Conservation (phyloP, 1,140 invertebrate genomes). For the Pogonognathellus flavescens region DNA sequence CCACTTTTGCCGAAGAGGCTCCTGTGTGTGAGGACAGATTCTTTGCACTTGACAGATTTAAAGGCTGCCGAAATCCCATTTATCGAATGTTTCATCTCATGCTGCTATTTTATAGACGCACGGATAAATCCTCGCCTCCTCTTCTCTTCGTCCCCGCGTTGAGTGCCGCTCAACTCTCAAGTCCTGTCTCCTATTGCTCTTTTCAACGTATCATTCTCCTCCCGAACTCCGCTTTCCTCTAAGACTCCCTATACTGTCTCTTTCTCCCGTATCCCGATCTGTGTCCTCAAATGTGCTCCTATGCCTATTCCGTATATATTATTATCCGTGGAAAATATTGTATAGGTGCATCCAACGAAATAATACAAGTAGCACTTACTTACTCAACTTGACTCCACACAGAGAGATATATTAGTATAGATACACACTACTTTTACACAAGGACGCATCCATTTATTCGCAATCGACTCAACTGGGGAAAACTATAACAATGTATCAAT, state of each 20-base stretch:
- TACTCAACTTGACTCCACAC: too few relatives aligned
- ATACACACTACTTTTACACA: too few relatives aligned
- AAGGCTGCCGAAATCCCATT: slow-evolving; percentile 63
- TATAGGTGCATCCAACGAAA: too few relatives aligned
- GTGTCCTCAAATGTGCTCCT: too few relatives aligned
- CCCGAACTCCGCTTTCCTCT: neutral
- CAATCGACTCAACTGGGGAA: slow-evolving; percentile 9
- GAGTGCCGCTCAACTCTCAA: too few relatives aligned
- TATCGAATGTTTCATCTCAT: slow-evolving; percentile 65
- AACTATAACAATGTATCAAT: neutral
- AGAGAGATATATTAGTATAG: too few relatives aligned
- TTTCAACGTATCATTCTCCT: neutral
- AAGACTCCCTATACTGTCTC: neutral
- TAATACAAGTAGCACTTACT: too few relatives aligned
- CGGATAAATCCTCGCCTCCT: slow-evolving; percentile 50
- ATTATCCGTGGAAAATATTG: too few relatives aligned
- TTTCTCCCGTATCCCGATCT: neutral
- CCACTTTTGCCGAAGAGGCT: slow-evolving; percentile 54
- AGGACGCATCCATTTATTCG: too few relatives aligned
- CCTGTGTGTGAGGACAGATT: slow-evolving; percentile 52
- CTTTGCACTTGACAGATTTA: slow-evolving; percentile 65
- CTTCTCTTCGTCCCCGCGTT: neutral
- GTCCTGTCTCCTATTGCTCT: neutral
- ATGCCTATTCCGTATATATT: too few relatives aligned
- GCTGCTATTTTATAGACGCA: slow-evolving; percentile 62